These are phyloP conservation scores for Strigamia crassipes DNA, from an alignment of 2,888 invertebrate species.

Conservation along the genomic window DNA sequence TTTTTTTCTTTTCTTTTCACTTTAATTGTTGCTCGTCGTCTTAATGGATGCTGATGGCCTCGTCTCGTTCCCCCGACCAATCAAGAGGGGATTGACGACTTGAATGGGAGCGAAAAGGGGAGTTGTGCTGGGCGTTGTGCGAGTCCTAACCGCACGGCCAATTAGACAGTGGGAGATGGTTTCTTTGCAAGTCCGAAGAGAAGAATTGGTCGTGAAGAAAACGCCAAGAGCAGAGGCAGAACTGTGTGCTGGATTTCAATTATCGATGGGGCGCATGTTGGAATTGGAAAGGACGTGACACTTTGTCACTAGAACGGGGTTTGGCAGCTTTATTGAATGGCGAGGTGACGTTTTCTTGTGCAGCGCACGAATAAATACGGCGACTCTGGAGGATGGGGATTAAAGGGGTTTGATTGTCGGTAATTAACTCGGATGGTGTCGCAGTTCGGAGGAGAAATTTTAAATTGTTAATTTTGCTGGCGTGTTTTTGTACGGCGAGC, in stretches of 20 bases:
- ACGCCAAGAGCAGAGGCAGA: conserved; percentile 21
- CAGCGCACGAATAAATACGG: not conserved
- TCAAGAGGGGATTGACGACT: not conserved
- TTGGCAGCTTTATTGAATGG: conserved; percentile 21
- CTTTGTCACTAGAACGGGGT: not conserved
- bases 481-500: not conserved
- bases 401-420: conserved; percentile 14
- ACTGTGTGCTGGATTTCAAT: not conserved
- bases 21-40: not conserved
- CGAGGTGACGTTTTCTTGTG: not conserved
- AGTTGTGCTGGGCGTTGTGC: not conserved
- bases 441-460: not conserved
- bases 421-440: not conserved
- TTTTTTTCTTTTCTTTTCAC: not conserved
- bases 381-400: not conserved
- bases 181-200: conserved; percentile 14
- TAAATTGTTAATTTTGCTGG: not conserved
- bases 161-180: conserved; percentile 11
- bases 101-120: not conserved
- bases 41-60: not conserved
- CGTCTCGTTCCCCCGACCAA: conserved; percentile 3
- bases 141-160: conserved; percentile 2
- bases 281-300: conserved; percentile 21
- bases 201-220: conserved; percentile 16
- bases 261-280: conserved; percentile 19